These are phyloP conservation scores for Orthosia gracilis DNA, from an alignment of 2,888 invertebrate species.

Conservation along the genomic window DNA sequence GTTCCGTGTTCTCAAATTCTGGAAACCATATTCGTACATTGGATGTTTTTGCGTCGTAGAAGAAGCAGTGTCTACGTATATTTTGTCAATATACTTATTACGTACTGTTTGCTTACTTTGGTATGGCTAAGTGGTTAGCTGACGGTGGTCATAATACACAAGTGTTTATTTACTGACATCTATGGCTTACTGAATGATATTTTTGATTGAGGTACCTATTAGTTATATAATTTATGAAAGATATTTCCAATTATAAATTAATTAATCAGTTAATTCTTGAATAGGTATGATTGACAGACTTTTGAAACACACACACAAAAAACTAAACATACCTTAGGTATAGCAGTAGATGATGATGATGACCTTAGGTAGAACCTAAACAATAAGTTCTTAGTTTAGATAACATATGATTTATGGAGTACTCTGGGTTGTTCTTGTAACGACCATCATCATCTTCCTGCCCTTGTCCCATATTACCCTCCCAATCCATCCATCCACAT, in stretches of 20 bases:
- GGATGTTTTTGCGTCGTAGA: conserved; percentile 43
- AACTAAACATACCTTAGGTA: background rate
- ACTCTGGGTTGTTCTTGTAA: background rate
- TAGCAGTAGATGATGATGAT: background rate
- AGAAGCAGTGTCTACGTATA: conserved; percentile 30
- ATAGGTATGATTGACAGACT: background rate
- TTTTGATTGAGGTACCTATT: conserved; percentile 17
- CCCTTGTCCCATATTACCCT: no score
- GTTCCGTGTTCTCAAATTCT: conserved; percentile 11
- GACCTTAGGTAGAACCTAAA: background rate
- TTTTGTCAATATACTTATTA: conserved; percentile 60
- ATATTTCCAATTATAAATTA: background rate
- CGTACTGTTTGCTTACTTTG: conserved; percentile 53
- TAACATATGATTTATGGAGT: background rate
- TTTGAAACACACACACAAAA: background rate
- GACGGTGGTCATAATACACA: conserved; percentile 41
- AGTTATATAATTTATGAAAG: conserved; percentile 1
- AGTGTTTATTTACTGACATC: conserved; percentile 41
- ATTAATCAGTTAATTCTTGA: background rate
- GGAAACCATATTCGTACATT: conserved; percentile 1
- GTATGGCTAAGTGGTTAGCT: conserved; percentile 47
- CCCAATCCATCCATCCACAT: no score
- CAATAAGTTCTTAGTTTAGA: background rate
- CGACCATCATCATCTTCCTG: no score
- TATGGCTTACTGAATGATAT: conserved; percentile 25